A percentile compares a stretch with the other conserved stretches of the same genome.
These are phyloP conservation scores for Eremophila alpestris DNA, from an alignment of 2,797 vertebrate genomes.

Conservation along the genomic window DNA sequence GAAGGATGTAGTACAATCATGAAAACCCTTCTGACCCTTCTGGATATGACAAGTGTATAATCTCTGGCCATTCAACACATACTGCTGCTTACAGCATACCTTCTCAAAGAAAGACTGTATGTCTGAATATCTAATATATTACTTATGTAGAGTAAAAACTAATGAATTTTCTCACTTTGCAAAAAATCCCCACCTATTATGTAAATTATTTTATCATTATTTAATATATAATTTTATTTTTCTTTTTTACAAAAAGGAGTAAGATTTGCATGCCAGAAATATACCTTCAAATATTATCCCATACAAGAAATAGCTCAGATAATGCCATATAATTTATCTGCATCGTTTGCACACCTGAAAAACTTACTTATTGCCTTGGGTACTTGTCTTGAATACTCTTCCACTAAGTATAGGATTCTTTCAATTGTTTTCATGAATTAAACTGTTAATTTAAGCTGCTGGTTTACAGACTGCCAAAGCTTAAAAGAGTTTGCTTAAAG, in stretches of 20 bases:
- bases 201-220: not conserved
- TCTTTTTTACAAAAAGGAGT: not conserved
- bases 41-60: not conserved
- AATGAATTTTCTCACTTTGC: not conserved
- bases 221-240: not conserved
- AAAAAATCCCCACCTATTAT: not conserved
- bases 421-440: not conserved
- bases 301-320: not conserved
- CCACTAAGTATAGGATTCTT: not conserved
- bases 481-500: not conserved
- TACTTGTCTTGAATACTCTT: not conserved
- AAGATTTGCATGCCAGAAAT: not conserved
- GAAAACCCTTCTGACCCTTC: not conserved
- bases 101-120: not conserved
- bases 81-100: not conserved
- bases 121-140: not conserved
- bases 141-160: not conserved
- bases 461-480: not conserved
- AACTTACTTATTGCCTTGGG: not conserved
- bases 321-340: not conserved
- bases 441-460: not conserved
- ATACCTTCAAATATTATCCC: not conserved
- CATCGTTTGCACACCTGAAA: not conserved
- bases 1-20: fast-evolving
- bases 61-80: not conserved